Percentiles rank a stretch among this genome's conserved stretches.
Conservation (phyloP, 35 echinoderm and acorn worm genomes). For the Stichopus chloronotus region DNA sequence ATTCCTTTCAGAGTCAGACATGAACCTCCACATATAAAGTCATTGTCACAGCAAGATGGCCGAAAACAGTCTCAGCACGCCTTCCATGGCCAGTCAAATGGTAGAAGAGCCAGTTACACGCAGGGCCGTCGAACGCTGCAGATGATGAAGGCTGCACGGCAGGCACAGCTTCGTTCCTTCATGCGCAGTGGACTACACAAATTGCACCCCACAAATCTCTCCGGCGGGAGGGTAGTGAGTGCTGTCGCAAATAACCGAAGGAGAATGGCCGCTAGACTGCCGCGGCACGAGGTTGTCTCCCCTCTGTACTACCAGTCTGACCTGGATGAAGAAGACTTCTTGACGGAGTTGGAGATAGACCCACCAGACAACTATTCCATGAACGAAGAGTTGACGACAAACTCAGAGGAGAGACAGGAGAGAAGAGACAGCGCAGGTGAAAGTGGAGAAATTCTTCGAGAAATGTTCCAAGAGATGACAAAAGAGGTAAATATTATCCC, state of each 20-base stretch:
- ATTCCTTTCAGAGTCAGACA: constrained; percentile 46
- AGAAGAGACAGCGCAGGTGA: background rate
- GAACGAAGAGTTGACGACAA: background rate
- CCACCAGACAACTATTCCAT: constrained; percentile 38
- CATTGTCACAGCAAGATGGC: background rate
- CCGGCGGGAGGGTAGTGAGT: background rate
- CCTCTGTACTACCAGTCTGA: constrained; percentile 29
- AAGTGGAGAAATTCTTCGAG: constrained; percentile 2
- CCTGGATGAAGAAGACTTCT: constrained; percentile 33
- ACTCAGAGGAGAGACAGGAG: constrained; percentile 17
- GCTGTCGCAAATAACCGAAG: background rate
- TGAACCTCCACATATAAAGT: background rate
- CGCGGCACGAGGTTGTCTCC: background rate
- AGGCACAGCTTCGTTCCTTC: background rate
- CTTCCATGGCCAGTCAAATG: background rate
- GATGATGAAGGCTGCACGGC: constrained; percentile 30
- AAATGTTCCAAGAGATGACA: constrained; percentile 36
- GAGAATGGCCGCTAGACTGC: constrained; percentile 27
- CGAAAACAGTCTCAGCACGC: background rate
- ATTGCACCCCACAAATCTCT: constrained; percentile 22
- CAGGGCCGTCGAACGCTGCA: background rate
- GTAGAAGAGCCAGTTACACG: background rate
- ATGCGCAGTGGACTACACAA: constrained; percentile 31
- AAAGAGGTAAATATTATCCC: constrained; percentile 20
- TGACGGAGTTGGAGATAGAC: constrained; percentile 57